These are phyloP conservation scores for Xerus inauris DNA, from an alignment of 2,113 vertebrate species.

Conservation along the genomic window DNA sequence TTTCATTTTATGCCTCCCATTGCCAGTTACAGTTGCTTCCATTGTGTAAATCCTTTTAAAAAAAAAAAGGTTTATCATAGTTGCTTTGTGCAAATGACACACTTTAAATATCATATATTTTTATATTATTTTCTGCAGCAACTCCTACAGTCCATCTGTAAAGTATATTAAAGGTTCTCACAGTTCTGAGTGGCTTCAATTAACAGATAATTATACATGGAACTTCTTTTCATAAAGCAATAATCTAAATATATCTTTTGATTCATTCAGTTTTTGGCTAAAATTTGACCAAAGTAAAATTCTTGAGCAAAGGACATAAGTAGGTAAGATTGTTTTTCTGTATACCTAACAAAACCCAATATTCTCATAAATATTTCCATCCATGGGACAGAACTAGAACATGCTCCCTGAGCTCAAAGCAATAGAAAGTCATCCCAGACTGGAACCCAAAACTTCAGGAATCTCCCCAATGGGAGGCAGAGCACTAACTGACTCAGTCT, in stretches of 20 bases:
- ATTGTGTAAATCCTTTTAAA: conserved; percentile 64
- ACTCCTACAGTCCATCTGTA: conserved; percentile 71
- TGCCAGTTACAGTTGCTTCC: conserved; percentile 29
- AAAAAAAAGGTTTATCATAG: conserved; percentile 46
- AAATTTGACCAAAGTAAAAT: background rate
- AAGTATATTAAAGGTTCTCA: conserved; percentile 59
- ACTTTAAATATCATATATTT: conserved; percentile 71
- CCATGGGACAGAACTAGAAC: background rate
- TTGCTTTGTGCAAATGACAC: conserved; percentile 59
- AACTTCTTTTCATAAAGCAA: conserved; percentile 41
- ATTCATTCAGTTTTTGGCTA: background rate
- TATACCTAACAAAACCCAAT: background rate
- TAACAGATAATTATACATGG: conserved; percentile 68
- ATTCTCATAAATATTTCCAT: conserved; percentile 12
- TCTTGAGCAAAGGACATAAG: background rate
- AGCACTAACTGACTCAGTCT: background rate
- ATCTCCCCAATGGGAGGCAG: background rate
- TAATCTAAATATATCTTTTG: conserved; percentile 30
- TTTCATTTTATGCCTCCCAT: conserved; percentile 44
- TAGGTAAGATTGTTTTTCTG: background rate
- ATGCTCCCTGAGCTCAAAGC: background rate
- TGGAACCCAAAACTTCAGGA: background rate
- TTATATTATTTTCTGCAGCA: conserved; percentile 68
- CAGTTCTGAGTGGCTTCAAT: conserved; percentile 67
- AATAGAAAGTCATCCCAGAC: background rate